Conservation (phyloP, 2,797 vertebrate species). For the Bothrops alternatus region DNA sequence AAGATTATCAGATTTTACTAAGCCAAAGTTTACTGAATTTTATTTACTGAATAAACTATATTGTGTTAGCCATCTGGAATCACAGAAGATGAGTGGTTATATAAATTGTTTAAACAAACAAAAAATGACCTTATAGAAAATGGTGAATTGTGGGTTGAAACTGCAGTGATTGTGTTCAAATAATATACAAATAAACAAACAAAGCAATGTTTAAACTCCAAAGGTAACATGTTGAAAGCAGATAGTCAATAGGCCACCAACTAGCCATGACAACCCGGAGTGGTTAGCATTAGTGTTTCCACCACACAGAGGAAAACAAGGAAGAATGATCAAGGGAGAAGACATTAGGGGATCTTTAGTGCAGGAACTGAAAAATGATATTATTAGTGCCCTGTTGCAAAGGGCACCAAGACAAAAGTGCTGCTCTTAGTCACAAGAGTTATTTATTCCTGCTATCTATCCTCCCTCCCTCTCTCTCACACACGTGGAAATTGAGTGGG, state of each 20-base stretch:
- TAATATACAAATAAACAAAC: not conserved
- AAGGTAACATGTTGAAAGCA: not conserved
- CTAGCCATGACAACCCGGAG: not conserved
- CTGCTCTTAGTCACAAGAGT: not conserved
- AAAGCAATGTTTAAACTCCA: not conserved
- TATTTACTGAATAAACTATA: not conserved
- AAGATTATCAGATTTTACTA: not conserved
- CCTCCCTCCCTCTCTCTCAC: fast-evolving
- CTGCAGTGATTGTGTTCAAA: not conserved
- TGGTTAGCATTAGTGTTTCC: not conserved
- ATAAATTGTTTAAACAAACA: not conserved
- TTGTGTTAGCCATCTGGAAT: not conserved
- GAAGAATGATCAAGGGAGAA: not conserved
- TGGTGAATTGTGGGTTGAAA: not conserved
- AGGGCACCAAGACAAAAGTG: not conserved
- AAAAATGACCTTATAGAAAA: not conserved
- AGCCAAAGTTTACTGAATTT: not conserved
- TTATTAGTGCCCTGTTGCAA: not conserved
- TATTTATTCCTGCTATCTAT: not conserved
- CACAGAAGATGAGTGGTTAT: not conserved
- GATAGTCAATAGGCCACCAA: not conserved
- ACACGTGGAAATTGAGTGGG: not conserved
- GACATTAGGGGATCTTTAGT: not conserved
- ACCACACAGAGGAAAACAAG: not conserved
- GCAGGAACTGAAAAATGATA: not conserved